Percentiles rank a stretch among this genome's conserved stretches.
phyloP scores from a whole-genome alignment of 2,113 vertebrate species.

The Pterocles orientalis region DNA sequence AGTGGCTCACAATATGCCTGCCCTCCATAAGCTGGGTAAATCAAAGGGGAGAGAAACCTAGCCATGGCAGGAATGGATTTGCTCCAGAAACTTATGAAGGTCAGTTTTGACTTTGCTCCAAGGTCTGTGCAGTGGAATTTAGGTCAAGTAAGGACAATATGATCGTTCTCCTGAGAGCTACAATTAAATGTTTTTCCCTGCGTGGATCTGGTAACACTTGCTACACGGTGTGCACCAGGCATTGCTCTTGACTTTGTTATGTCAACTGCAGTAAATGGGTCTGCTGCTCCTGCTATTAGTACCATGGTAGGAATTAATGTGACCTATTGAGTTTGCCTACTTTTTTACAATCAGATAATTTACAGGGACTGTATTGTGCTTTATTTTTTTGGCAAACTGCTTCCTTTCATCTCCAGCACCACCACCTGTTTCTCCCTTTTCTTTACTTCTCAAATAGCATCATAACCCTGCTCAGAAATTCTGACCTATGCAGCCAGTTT shows the following conservation, averaged over 20 bases:
- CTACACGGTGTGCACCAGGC: fast-evolving
- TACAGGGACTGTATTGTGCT: background rate
- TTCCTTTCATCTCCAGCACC: background rate
- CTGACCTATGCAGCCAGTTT: background rate
- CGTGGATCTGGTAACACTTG: background rate
- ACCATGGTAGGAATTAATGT: background rate
- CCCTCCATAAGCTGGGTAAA: background rate
- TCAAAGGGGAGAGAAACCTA: background rate
- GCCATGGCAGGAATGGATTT: background rate
- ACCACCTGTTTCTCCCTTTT: background rate
- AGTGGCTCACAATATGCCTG: background rate
- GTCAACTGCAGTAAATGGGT: background rate
- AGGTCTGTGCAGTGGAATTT: background rate
- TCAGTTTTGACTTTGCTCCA: background rate
- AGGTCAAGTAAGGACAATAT: background rate
- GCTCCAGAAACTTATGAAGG: background rate
- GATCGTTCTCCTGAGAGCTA: background rate
- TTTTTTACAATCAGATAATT: background rate
- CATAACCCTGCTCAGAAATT: background rate
- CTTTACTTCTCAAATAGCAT: background rate
- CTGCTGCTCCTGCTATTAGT: background rate
- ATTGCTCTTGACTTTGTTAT: background rate
- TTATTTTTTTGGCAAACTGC: background rate
- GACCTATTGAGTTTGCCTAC: background rate
- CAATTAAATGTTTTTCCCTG: background rate